Percentiles rank a stretch among this genome's conserved stretches.
Evolutionary conservation across 2,797 vertebrate species (phyloP).

Genomic region (Clarias pachynema): DNA sequence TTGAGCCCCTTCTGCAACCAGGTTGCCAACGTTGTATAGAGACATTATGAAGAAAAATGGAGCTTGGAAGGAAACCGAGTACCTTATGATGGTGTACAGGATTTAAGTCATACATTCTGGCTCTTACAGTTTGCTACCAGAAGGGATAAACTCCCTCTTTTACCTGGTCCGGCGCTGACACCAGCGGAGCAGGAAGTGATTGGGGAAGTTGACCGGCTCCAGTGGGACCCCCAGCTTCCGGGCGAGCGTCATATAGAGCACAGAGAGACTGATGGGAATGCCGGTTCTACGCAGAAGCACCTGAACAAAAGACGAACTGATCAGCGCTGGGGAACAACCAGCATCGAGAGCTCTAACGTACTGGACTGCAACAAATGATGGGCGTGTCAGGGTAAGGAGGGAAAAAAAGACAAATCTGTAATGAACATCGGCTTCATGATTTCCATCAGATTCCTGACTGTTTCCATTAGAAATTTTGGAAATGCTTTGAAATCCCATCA

Average conservation of each 20-base stretch:
- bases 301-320: constrained; percentile 64
- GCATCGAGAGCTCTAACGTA: too few relatives aligned
- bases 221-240: constrained; percentile 86
- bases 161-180: constrained; percentile 87
- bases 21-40: background rate
- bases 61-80: background rate
- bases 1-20: too few relatives aligned
- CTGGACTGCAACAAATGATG: too few relatives aligned
- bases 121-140: too few relatives aligned
- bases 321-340: background rate
- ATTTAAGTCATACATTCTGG: background rate
- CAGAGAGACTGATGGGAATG: constrained; percentile 96
- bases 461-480: too few relatives aligned
- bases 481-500: too few relatives aligned
- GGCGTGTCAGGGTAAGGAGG: too few relatives aligned
- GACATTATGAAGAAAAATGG: background rate
- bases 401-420: too few relatives aligned
- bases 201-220: constrained; percentile 96
- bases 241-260: constrained; percentile 93
- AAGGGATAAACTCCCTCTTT: too few relatives aligned
- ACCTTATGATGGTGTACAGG: background rate
- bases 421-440: too few relatives aligned
- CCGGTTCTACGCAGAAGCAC: constrained; percentile 91
- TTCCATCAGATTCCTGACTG: too few relatives aligned
- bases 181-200: constrained; percentile 95